These are phyloP conservation scores for Perodicticus potto DNA, from an alignment of 2,797 vertebrate species.

Conservation along the genomic window DNA sequence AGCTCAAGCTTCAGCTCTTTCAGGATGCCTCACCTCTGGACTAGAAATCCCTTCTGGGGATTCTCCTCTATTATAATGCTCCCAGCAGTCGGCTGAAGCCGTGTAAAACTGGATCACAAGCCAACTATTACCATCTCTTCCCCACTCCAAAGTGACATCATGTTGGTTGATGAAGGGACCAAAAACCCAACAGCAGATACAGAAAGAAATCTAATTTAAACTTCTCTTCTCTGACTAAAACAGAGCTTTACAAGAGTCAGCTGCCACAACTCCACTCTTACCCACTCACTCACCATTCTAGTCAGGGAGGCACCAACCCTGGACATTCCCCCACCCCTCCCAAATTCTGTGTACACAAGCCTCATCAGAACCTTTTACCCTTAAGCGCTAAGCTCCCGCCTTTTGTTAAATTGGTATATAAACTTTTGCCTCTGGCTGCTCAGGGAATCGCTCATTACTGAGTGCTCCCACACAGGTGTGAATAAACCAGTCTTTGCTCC, in stretches of 20 bases:
- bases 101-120: background rate
- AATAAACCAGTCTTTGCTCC: background rate
- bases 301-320: background rate
- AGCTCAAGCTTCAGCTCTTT: background rate
- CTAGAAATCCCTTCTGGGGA: background rate
- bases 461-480: background rate
- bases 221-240: background rate
- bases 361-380: background rate
- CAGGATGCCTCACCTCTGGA: background rate
- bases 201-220: conserved; percentile 28
- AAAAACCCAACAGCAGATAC: background rate
- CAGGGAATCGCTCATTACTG: background rate
- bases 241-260: background rate
- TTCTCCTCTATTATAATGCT: background rate
- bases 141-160: background rate
- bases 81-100: background rate
- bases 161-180: background rate
- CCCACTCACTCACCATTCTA: background rate
- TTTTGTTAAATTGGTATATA: background rate
- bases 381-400: background rate
- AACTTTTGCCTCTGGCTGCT: background rate
- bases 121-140: background rate
- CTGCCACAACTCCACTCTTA: background rate
- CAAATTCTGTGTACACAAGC: background rate
- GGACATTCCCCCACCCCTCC: background rate